Conservation (phyloP, 2,797 vertebrate species). For the Hylomyscus alleni region DNA sequence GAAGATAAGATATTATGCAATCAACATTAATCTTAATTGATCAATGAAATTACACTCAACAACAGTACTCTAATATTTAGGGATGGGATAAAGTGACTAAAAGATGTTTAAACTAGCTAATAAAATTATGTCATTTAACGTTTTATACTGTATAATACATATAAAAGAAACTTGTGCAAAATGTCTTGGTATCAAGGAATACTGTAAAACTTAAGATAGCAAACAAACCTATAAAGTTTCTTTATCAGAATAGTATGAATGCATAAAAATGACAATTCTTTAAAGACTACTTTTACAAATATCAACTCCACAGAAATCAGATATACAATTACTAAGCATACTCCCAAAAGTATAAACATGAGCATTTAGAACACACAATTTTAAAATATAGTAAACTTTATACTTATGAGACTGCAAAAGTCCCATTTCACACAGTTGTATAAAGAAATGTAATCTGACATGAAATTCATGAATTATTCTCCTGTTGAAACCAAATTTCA, state of each 20-base stretch:
- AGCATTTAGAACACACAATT: conserved; percentile 96
- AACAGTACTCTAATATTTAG: conserved; percentile 90
- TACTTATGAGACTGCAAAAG: conserved; percentile 90
- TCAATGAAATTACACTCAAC: conserved; percentile 90
- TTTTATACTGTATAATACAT: conserved; percentile 94
- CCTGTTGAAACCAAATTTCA: conserved; percentile 89
- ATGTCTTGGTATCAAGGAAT: conserved; percentile 94
- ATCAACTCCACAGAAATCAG: conserved; percentile 90
- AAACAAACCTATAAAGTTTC: conserved; percentile 91
- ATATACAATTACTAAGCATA: conserved; percentile 93
- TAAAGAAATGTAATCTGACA: conserved; percentile 93
- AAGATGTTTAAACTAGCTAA: conserved; percentile 95
- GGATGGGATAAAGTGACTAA: conserved; percentile 90
- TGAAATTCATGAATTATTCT: conserved; percentile 89
- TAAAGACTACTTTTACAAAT: conserved; percentile 86
- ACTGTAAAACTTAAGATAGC: conserved; percentile 91
- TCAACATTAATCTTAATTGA: conserved; percentile 89
- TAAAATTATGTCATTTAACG: conserved; percentile 94
- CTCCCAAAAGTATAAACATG: conserved; percentile 97
- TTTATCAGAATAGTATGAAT: conserved; percentile 91
- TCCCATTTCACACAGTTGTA: conserved; percentile 91
- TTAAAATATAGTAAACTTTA: conserved; percentile 92
- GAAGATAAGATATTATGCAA: conserved; percentile 94
- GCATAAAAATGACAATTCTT: conserved; percentile 91
- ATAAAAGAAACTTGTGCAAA: conserved; percentile 97